Evolutionary conservation across 2,888 invertebrate genomes (phyloP).

Genomic region (Cosmia pyralina): DNA sequence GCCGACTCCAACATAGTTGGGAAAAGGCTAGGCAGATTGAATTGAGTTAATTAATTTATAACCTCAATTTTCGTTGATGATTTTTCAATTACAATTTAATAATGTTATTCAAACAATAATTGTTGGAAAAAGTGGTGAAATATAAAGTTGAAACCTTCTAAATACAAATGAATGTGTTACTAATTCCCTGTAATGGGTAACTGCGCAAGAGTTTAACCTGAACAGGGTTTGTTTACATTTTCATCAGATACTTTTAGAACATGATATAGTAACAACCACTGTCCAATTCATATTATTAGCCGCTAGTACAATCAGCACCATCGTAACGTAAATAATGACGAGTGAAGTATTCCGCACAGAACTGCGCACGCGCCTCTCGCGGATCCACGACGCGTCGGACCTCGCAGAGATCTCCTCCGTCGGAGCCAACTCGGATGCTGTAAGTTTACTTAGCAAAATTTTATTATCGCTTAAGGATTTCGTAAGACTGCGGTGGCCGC

Average conservation of each 20-base stretch:
- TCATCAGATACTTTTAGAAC: neutral
- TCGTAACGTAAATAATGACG: conserved; percentile 78
- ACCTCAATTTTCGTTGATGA: neutral
- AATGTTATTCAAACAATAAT: neutral
- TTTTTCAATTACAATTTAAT: neutral
- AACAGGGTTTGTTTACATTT: neutral
- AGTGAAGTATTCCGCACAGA: conserved; percentile 88
- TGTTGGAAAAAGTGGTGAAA: neutral
- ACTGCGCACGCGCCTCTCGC: conserved; percentile 91
- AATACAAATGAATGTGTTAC: neutral
- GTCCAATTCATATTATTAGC: neutral
- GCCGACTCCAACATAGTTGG: too few relatives aligned
- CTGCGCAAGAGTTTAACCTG: neutral
- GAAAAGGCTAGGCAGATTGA: too few relatives aligned
- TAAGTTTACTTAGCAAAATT: conserved; percentile 66
- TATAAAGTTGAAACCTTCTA: neutral
- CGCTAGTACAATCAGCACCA: neutral
- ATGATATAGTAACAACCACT: neutral
- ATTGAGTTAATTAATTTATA: neutral
- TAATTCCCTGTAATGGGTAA: neutral
- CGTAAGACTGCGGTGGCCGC: too few relatives aligned
- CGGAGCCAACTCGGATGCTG: conserved; percentile 89
- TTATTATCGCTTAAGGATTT: neutral
- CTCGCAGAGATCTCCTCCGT: conserved; percentile 90
- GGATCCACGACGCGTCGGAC: conserved; percentile 92